Base-by-base conservation (phyloP, 92 coral and sea anemone genomes). In the Anthopleura xanthogrammica region DNA sequence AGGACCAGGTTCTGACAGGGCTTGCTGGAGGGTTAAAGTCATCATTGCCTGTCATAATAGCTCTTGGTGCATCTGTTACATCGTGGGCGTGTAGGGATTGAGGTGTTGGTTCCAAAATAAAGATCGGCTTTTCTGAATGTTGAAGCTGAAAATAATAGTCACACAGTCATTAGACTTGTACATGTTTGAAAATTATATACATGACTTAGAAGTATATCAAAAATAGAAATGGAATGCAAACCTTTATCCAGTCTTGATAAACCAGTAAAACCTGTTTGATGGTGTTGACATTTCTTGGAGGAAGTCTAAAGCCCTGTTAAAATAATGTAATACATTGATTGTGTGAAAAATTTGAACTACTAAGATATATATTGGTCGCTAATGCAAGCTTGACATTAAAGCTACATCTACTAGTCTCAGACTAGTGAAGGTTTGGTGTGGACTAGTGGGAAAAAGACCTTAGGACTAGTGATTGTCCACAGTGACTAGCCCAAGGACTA, bases 191-290 rank as follows among this genome's bases (percentile, higher is more conserved):
- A 29, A 29, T 29, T 29, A 29, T 29, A 29, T 0, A 29, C 36
- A 29, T 29, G 36, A 29, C 36, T 29, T 29, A 29, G 36, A 29
- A 29, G 1, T 29, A 29, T 29, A 29, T 29, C 36, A 29, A 29
- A 29, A 29, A 29, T 29, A 29, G 36, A 78, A 8, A 78, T 22
- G 3, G 23, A 0, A 62, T 8, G 16, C n/a, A 13, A 42, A 93
- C 98, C 98, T 90, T 93, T 17, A 95, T 84, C 98, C 98, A 95
- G 62, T 93, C 95, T 86, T 91, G 93, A 75, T 95, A 95, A 75
- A 91, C 97, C 60, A 87, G 74, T 72, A 95, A 89, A n/a, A 95
- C 97, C 77, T 95, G 95, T 80, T 92, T 86, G 62, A 93, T 91
- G n/a, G 97, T 93, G 80, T 83, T 92, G 76, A 92, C 81, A 79